Conservation (phyloP, 2,113 vertebrate genomes). For the Melanerpes formicivorus region DNA sequence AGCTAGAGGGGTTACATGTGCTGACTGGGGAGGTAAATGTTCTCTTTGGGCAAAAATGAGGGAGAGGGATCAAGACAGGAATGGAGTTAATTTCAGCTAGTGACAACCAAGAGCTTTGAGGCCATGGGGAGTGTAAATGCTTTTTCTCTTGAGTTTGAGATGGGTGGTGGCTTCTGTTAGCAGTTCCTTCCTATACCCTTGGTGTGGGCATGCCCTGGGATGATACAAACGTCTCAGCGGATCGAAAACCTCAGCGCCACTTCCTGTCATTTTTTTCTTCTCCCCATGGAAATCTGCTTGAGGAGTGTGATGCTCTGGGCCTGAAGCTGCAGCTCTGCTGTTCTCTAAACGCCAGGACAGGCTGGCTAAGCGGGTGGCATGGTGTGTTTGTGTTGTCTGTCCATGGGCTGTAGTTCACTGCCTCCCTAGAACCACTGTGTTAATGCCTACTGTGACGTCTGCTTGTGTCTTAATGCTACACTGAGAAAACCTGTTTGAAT, state of each 20-base stretch:
- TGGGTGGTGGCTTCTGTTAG: neutral
- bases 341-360: neutral
- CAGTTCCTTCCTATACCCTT: neutral
- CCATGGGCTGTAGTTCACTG: neutral
- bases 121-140: neutral
- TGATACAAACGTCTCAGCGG: neutral
- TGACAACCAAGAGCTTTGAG: neutral
- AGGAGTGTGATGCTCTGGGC: neutral
- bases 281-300: neutral
- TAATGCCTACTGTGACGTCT: conserved; percentile 40
- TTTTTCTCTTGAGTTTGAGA: neutral
- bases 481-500: conserved; percentile 41
- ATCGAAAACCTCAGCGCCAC: neutral
- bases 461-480: conserved; percentile 6
- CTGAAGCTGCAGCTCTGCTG: neutral
- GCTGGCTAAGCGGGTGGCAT: neutral
- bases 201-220: neutral
- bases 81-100: neutral
- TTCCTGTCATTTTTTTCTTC: neutral
- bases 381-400: neutral
- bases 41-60: neutral
- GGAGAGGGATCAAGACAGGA: neutral
- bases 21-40: neutral
- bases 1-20: neutral
- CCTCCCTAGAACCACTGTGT: conserved; percentile 6